Base-by-base conservation (phyloP, 2,113 vertebrate genomes). In the Pituophis catenifer region DNA sequence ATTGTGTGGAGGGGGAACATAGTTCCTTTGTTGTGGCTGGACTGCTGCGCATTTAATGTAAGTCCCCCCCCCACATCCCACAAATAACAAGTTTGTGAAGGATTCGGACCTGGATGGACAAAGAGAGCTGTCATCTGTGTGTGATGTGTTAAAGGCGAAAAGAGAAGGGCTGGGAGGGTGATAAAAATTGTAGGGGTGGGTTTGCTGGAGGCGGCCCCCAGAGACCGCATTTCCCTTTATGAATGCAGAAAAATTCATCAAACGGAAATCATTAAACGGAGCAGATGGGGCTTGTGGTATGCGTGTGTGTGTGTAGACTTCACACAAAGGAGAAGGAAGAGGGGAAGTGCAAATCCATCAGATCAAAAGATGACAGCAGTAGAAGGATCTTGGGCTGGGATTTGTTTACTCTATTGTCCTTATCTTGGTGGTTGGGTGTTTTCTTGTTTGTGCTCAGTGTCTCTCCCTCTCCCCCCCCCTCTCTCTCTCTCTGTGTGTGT, bases 31-130 rank as follows among this genome's bases (percentile, higher is more conserved):
- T 96, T 97, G 97, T 97, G 98, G 97, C 98, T 98, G 98, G 98
- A 98, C 97, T 98, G 96, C 98, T 96, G 97, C 94, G 90, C 97
- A 98, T 98, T 98, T 98, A 98, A 98, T 98, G 98, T 97, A 98
- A 97, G 93, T 44, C 97, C 3, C 8, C 17, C 94, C 97, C 96
- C 96, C 95, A 96, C 95, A 96, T 95, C 97, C 94, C 91, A 92
- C 95, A 96, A 94, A 96, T 95, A 93, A 96, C 94, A 96, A 62
- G 94, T 95, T 96, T 96, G 95, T 95, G 96, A 96, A 96, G 94
- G 94, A 96, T 93, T 87, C 95, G 93, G 95, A 93, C 96, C 94
- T 81, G 0, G 58, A 90, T 95, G 94, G 96, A 91, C 94, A 94
- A 92, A 0, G 88, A 86, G 13, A 94, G 94, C 93, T 89, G 91